These are phyloP conservation scores for Melanotaenia maccullochi DNA, from an alignment of 2,797 vertebrate species.

Conservation along the genomic window DNA sequence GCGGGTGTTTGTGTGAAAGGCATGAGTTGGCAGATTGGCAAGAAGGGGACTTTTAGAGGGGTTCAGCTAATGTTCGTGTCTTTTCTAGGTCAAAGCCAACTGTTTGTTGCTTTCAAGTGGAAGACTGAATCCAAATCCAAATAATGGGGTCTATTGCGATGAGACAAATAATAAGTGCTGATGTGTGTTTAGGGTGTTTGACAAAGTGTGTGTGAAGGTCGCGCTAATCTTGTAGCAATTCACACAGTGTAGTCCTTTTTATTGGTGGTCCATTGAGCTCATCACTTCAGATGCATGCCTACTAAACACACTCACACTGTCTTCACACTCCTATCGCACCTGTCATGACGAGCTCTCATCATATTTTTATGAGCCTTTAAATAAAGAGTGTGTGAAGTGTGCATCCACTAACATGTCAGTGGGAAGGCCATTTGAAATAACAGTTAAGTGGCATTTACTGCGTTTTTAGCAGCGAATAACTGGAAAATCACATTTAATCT, in stretches of 20 bases:
- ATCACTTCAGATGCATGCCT: conserved; percentile 35
- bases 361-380: conserved; percentile 56
- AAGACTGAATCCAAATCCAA: conserved; percentile 22
- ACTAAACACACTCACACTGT: conserved; percentile 28
- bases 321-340: conserved; percentile 36
- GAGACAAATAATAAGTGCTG: conserved; percentile 10
- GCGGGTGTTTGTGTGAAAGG: conserved; percentile 10
- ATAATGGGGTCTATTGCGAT: conserved; percentile 6
- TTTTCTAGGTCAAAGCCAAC: conserved; percentile 53
- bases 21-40: conserved; percentile 28
- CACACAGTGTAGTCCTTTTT: conserved; percentile 42
- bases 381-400: conserved; percentile 49
- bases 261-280: conserved; percentile 45
- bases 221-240: conserved; percentile 51
- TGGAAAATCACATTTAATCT: not conserved
- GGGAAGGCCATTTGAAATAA: conserved; percentile 4
- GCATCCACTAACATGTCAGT: conserved; percentile 33
- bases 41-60: conserved; percentile 30
- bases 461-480: not conserved
- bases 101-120: conserved; percentile 21
- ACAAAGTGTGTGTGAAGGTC: not conserved
- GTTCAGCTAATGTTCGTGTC: conserved; percentile 21
- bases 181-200: not conserved
- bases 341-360: conserved; percentile 43
- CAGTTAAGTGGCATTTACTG: not conserved